Percentiles rank a stretch among this genome's conserved stretches.
Conservation (phyloP, 2,797 vertebrate genomes). For the Psittacula echo region DNA sequence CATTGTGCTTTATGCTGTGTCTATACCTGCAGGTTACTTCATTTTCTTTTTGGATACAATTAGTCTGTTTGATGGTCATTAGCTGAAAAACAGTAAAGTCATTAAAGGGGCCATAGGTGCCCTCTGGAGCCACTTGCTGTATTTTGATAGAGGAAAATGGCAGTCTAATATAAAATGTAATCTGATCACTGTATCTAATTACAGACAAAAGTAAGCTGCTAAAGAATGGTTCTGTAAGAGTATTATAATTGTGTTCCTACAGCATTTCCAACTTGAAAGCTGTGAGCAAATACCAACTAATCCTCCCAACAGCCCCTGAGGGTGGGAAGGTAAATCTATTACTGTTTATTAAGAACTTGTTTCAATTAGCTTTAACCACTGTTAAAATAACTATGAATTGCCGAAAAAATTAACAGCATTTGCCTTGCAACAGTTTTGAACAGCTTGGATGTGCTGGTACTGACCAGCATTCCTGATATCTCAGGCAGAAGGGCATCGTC, state of each 20-base stretch:
- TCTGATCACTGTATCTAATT: conserved; percentile 62
- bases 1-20: not conserved
- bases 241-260: conserved; percentile 50
- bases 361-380: conserved; percentile 55
- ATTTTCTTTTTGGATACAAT: conserved; percentile 16
- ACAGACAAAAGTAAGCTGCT: conserved; percentile 39
- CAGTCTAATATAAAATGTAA: conserved; percentile 36
- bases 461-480: not conserved
- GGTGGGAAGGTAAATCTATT: conserved; percentile 62
- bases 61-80: conserved; percentile 3
- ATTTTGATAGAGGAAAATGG: conserved; percentile 47
- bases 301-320: conserved; percentile 22
- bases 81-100: conserved; percentile 24
- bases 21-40: conserved; percentile 14
- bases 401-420: not conserved
- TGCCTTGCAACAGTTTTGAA: not conserved
- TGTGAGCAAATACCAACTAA: conserved; percentile 61
- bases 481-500: not conserved
- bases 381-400: conserved; percentile 41
- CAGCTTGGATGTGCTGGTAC: not conserved
- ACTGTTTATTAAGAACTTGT: conserved; percentile 64
- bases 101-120: conserved; percentile 32
- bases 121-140: conserved; percentile 23
- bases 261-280: conserved; percentile 57
- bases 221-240: conserved; percentile 35